Base-by-base conservation (phyloP, 2,113 vertebrate species). In the Saguinus imperator region DNA sequence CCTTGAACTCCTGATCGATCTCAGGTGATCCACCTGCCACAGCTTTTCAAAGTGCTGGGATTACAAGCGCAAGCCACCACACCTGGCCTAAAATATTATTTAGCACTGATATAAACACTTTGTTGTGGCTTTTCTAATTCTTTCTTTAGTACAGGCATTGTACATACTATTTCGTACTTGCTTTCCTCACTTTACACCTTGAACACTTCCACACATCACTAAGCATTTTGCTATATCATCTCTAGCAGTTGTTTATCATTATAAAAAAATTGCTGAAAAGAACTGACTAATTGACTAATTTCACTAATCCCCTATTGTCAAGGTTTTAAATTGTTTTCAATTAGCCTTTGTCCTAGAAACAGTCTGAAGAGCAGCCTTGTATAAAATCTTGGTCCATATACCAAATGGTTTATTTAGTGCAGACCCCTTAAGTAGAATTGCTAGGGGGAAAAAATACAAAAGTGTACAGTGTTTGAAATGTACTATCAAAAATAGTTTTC, bases 321-420 rank as follows among this genome's bases (percentile, higher is more conserved):
- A 35, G 40, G 35, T 89, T 89, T 72, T 40, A 85, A 79, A 57
- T 45, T 45, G 20, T 66, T 84, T 87, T 72, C 35, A 81, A n/a
- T 85, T 85, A 58, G 80, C 68, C 64, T 88, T 48, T 94, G 48
- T 84, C n/a, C 48, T 13, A 91, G 23, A 95, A 95, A 84, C 23
- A 75, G 27, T 94, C 23, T 72, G 27, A 93, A 84, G 50, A 83
- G 37, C 37, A 72, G 55, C 0, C 4, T 58, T 57, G 3, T 40
- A 66, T 57, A 72, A 72, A 87, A 52, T 86, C 73, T 91, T 58
- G 18, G 48, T 66, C 27, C 18, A 64, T 17, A 37, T 50, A 73
- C 32, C 6, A n/a, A 18, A 45, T 84, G 32, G 35, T 89, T 80
- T 81, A 70, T 80, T 95, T 61, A 86, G 32, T 48, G 79, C 12